These are phyloP conservation scores for Cydia pomonella DNA, from an alignment of 1,140 invertebrate genomes.

Conservation along the genomic window DNA sequence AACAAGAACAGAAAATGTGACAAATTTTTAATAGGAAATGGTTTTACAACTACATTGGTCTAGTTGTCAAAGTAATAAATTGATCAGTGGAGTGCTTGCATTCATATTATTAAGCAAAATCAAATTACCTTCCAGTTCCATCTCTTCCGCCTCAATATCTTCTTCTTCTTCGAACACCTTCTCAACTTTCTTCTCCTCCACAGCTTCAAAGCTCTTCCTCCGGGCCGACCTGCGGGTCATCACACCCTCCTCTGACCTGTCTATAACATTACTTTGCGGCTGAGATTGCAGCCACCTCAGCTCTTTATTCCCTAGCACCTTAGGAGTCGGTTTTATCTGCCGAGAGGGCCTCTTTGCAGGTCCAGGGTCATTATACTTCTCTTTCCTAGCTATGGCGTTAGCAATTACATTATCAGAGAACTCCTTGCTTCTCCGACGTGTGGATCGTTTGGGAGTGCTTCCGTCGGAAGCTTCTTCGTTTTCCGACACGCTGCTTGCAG, in stretches of 20 bases:
- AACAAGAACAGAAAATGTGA: too few relatives aligned
- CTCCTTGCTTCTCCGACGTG: constrained; percentile 76
- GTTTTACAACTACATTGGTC: too few relatives aligned
- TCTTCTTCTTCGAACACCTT: constrained; percentile 47
- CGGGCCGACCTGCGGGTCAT: constrained; percentile 61
- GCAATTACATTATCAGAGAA: constrained; percentile 78
- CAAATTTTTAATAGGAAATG: too few relatives aligned
- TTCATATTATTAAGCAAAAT: too few relatives aligned
- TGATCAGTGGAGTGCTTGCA: too few relatives aligned
- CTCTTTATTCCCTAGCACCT: constrained; percentile 81
- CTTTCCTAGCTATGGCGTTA: constrained; percentile 82
- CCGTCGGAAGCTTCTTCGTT: constrained; percentile 69
- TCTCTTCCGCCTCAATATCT: constrained; percentile 40
- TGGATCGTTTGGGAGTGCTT: constrained; percentile 70
- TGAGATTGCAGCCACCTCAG: constrained; percentile 81
- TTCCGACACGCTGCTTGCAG: constrained; percentile 60
- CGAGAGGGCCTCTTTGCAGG: constrained; percentile 68
- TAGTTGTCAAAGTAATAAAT: too few relatives aligned
- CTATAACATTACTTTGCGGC: constrained; percentile 57
- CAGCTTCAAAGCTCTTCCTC: constrained; percentile 43
- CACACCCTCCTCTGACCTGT: constrained; percentile 65
- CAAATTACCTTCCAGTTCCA: constrained; percentile 41
- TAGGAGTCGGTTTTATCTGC: constrained; percentile 82
- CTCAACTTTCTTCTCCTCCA: constrained; percentile 50
- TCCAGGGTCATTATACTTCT: constrained; percentile 77